Percentiles rank a stretch among this genome's conserved stretches.
These are phyloP conservation scores for Drosophila kurseongensis DNA, from an alignment of 1,140 invertebrate species.

Conservation along the genomic window DNA sequence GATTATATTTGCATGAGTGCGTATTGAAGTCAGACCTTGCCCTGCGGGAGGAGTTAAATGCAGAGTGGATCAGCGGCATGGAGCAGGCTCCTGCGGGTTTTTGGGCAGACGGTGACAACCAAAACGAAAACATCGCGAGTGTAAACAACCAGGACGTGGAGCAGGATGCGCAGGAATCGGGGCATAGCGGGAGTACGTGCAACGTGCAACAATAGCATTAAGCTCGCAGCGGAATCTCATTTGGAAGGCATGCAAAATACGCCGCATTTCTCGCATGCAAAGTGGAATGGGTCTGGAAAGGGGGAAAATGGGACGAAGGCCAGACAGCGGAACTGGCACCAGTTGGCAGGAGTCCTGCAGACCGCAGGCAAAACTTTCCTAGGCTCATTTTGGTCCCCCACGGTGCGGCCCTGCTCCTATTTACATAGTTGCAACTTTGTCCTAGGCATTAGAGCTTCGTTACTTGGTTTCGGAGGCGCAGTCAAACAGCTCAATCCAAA, in stretches of 20 bases:
- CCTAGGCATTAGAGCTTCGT: conserved; percentile 12
- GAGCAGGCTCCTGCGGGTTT: conserved; percentile 5
- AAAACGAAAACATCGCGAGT: conserved; percentile 60
- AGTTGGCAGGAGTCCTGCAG: conserved; percentile 20
- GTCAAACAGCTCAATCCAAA: conserved; percentile 6
- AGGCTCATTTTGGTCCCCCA: conserved; percentile 39
- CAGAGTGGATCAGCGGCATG: conserved; percentile 13
- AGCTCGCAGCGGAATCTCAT: conserved; percentile 57
- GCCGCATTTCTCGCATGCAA: conserved; percentile 51
- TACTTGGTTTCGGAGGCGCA: conserved; percentile 3
- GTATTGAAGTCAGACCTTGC: conserved; percentile 57
- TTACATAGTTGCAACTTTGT: conserved; percentile 25
- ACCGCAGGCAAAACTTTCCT: conserved; percentile 28
- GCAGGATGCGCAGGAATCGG: conserved; percentile 16
- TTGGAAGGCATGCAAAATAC: conserved; percentile 41
- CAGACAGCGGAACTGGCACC: conserved; percentile 1
- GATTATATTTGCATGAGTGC: conserved; percentile 78
- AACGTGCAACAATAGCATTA: conserved; percentile 70
- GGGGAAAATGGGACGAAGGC: neutral
- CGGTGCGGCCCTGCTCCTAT: conserved; percentile 13
- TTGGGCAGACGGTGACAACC: conserved; percentile 48
- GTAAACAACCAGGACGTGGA: conserved; percentile 57
- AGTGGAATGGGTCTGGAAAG: conserved; percentile 9
- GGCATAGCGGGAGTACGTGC: conserved; percentile 43
- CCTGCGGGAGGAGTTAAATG: conserved; percentile 8